Evolutionary conservation across 2,888 invertebrate species (phyloP).

Genomic region (Elmis aenea): DNA sequence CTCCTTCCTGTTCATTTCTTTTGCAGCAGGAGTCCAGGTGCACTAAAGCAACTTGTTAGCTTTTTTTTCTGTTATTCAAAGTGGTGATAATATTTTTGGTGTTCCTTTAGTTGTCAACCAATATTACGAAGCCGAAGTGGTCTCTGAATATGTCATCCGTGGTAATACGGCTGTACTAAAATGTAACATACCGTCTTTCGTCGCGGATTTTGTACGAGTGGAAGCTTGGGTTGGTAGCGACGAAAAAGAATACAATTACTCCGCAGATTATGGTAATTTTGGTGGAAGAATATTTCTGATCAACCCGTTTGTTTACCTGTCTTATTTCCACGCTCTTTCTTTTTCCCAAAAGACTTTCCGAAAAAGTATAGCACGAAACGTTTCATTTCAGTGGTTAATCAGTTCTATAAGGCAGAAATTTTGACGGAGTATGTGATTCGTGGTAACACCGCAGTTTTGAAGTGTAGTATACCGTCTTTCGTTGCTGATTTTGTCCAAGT

Average conservation of each 20-base stretch:
- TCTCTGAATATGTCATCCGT: constrained; percentile 84
- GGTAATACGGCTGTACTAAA: constrained; percentile 84
- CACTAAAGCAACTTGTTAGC: constrained; percentile 3
- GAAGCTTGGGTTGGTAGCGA: constrained; percentile 70
- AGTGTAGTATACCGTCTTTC: constrained; percentile 71
- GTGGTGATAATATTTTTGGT: constrained; percentile 11
- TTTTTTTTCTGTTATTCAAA: constrained; percentile 1
- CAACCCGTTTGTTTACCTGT: too few relatives aligned
- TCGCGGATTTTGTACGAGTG: constrained; percentile 86
- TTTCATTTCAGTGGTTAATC: constrained; percentile 59
- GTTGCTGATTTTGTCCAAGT: constrained; percentile 69
- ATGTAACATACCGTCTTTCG: constrained; percentile 86
- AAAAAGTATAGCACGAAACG: background rate
- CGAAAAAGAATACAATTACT: constrained; percentile 64
- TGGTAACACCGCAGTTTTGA: constrained; percentile 66
- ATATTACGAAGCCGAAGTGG: constrained; percentile 78
- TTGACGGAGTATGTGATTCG: constrained; percentile 69
- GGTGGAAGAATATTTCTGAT: too few relatives aligned
- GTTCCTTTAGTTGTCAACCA: constrained; percentile 74
- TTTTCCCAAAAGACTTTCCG: background rate
- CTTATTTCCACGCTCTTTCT: background rate
- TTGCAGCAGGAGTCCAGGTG: constrained; percentile 7
- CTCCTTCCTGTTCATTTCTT: background rate
- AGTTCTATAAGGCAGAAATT: constrained; percentile 67
- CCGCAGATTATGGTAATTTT: constrained; percentile 66